Evolutionary conservation across 2,888 invertebrate species (phyloP), one percentile per base, ranked within the genome.

Genomic region (Pycnomerus fuliginosus): DNA sequence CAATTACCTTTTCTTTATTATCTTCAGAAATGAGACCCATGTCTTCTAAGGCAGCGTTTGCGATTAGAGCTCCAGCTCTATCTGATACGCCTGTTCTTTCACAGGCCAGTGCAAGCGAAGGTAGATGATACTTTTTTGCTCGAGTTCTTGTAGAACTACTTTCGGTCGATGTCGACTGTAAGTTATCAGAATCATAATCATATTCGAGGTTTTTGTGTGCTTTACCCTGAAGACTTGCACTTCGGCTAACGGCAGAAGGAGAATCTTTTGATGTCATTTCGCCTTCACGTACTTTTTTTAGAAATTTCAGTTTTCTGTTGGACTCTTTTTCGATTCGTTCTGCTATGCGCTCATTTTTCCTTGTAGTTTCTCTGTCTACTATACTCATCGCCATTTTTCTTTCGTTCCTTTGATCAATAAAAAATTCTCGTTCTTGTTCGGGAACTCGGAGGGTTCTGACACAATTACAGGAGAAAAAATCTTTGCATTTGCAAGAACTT

Each of bases 81-180:
- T 47, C 48, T 23, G 40, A 48, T 16, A 48, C 29, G 4, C 48
- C 44, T 22, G 48, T 48, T 27, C 45, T 39, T 13, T 48, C 44
- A 25, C 44, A 47, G 3, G 48, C 44, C 16, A 39, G 32, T 10
- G 44, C 44, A 32, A 48, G 20, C 10, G 22, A 22, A 14, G 43
- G 42, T 22, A 36, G 13, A 3, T 36, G 13, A 20, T 35, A 30
- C 7, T 30, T 7, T 30, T 4, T 14, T 16, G 31, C 31, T 30
- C 20, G 20, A 20, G 20, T 8, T 20, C 8, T 20, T 20, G 20
- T 20, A 8, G 20, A 8, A 4, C 8, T 20, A 20, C 20, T 20
- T 20, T 20, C 20, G 8, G 20, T 8, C 8, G 31, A 30, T 14
- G 31, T 30, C 15, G 14, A 8, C 13, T 4, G 31, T 30, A 8